These are phyloP conservation scores for Macaria liturata DNA, from an alignment of 2,888 invertebrate genomes.

Conservation along the genomic window DNA sequence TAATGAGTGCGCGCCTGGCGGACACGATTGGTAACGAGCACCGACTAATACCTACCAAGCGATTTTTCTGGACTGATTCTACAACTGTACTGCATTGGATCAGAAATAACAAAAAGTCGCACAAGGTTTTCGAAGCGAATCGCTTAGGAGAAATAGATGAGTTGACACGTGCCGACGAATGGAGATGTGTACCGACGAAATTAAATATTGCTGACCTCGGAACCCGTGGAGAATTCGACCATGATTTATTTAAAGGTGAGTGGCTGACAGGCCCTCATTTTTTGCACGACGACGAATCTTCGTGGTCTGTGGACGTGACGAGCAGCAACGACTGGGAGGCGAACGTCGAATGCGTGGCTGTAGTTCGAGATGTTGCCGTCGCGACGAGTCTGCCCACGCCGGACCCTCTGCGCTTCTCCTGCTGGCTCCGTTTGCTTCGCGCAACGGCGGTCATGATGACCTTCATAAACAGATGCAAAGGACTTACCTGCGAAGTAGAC, in stretches of 20 bases:
- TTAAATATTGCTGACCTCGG: not conserved
- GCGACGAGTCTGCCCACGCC: not conserved
- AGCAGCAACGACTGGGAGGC: not conserved
- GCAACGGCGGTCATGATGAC: not conserved
- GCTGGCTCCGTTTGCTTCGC: not conserved
- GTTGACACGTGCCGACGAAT: not conserved
- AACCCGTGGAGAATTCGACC: not conserved
- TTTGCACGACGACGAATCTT: not conserved
- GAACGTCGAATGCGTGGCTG: not conserved
- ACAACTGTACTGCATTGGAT: not conserved
- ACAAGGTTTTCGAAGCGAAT: not conserved
- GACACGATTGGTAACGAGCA: not conserved
- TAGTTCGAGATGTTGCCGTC: not conserved
- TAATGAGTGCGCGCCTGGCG: not conserved
- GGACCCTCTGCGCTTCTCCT: not conserved
- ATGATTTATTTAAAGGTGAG: not conserved
- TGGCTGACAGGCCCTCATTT: not conserved
- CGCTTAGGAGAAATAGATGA: not conserved
- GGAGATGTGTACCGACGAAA: not conserved
- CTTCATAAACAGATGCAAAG: not conserved
- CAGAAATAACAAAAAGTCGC: not conserved
- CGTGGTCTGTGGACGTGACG: not conserved
- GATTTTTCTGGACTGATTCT: not conserved
- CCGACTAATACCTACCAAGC: not conserved
- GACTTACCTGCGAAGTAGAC: not conserved